These are phyloP conservation scores for Agapostemon virescens DNA, from an alignment of 2,888 invertebrate species.

Conservation along the genomic window DNA sequence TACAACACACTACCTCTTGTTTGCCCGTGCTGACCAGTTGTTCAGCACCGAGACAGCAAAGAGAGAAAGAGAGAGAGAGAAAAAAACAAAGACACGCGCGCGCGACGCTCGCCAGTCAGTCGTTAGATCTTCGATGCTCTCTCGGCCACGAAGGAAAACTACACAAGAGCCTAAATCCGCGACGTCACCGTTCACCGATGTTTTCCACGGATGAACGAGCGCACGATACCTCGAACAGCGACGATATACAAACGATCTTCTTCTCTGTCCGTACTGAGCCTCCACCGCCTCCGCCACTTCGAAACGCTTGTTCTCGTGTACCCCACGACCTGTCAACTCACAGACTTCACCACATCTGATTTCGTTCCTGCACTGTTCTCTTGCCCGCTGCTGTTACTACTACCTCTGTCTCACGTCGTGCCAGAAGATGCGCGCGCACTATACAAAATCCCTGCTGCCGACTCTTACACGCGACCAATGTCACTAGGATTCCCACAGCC, in stretches of 20 bases:
- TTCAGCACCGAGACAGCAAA: slow-evolving; percentile 36
- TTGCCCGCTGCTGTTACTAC: slow-evolving; percentile 62
- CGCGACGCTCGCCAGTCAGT: slow-evolving; percentile 47
- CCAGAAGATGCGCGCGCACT: slow-evolving; percentile 48
- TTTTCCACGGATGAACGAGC: slow-evolving; percentile 45
- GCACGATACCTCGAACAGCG: slow-evolving; percentile 50
- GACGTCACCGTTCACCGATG: slow-evolving; percentile 56
- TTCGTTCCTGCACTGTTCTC: slow-evolving; percentile 63
- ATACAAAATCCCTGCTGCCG: slow-evolving; percentile 50
- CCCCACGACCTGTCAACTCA: slow-evolving; percentile 72
- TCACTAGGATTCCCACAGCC: slow-evolving; percentile 44
- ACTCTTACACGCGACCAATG: slow-evolving; percentile 28
- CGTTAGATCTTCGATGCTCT: slow-evolving; percentile 42
- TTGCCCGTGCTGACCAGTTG: slow-evolving; percentile 36
- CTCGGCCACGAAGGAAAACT: slow-evolving; percentile 39
- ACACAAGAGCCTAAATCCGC: slow-evolving; percentile 47
- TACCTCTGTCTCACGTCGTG: slow-evolving; percentile 58
- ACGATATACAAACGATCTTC: slow-evolving; percentile 47
- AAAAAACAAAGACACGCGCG: slow-evolving; percentile 61
- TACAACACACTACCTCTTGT: slow-evolving; percentile 49
- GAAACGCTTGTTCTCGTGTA: slow-evolving; percentile 67
- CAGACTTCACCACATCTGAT: slow-evolving; percentile 71
- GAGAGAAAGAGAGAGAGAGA: slow-evolving; percentile 18
- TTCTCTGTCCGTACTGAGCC: slow-evolving; percentile 54
- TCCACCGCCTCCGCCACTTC: slow-evolving; percentile 60